A percentile compares a stretch with the other conserved stretches of the same genome.
phyloP scores from a whole-genome alignment of 1,140 invertebrate species.

The Rhopalosiphum padi region DNA sequence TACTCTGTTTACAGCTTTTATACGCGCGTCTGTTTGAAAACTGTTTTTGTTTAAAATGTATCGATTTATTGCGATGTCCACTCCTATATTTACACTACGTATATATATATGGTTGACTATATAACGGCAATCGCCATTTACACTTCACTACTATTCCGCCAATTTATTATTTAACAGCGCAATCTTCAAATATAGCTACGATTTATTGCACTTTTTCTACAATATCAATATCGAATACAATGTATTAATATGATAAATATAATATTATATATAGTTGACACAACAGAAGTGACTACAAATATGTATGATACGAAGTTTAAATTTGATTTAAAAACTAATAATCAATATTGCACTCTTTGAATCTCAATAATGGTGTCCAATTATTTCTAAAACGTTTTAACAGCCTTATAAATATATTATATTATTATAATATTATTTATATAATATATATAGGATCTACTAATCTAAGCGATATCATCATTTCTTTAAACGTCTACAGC shows the following conservation, averaged over 20 bases:
- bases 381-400: not conserved
- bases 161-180: not conserved
- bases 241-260: not conserved
- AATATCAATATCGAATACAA: not conserved
- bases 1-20: not conserved
- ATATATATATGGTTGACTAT: not conserved
- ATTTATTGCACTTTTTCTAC: not conserved
- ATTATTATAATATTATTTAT: not conserved
- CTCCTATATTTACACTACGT: not conserved
- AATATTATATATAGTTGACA: too few species aligned
- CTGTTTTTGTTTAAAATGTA: not conserved
- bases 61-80: conserved; percentile 9
- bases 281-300: too few species aligned
- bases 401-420: not conserved
- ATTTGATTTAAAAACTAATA: not conserved
- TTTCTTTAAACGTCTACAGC: not conserved
- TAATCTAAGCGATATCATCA: too few species aligned
- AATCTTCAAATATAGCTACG: not conserved
- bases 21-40: not conserved
- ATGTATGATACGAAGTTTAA: not conserved
- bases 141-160: not conserved
- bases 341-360: not conserved
- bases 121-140: not conserved
- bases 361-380: not conserved
- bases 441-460: too few species aligned